Evolutionary conservation across 2,888 invertebrate genomes (phyloP), one percentile per base, ranked within the genome.

Genomic region (Tinea pellionella): DNA sequence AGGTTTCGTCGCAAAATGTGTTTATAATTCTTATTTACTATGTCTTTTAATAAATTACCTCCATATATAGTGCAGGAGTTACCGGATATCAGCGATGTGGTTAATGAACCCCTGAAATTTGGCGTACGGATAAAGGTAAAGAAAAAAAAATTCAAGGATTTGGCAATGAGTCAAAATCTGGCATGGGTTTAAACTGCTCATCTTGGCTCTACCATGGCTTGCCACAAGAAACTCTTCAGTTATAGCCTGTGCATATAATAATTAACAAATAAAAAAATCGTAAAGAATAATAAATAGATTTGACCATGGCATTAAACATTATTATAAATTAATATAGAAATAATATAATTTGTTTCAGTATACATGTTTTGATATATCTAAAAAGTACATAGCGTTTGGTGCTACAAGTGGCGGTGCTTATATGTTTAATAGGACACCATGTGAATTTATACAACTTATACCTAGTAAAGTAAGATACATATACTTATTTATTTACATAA

Each of bases 351-450:
- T 6, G 60, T 89, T 90, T 63, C 80, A 94, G 93, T 92, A 93
- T 67, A 92, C 92, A 55, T 93, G 93, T 73, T 93, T 94, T 67
- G 91, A 93, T 79, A 89, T 92, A 11, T 94, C 95, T 1, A 84
- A 88, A 64, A 92, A 89, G 63, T 91, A 91, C 65, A 89, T 95
- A 64, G 89, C 92, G 59, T 91, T 95, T 72, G 95, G 95, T 24
- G 94, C 95, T 1, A 93, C 92, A 0, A 95, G 94, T 67, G 95
- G 95, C 61, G 94, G 94, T 19, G 84, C 95, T 59, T 95, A 95
- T 75, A 82, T 95, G 18, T 95, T 94, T 72, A 91, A 90, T 66
- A 88, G 93, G 63, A 88, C 89, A 64, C 91, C 93, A 42, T 93
- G 93, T 72, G 89, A 90, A 69, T 95, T 95, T 78, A 80, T 93